Base-by-base conservation (phyloP, 2,113 vertebrate species). In the Eulacestoma nigropectus region DNA sequence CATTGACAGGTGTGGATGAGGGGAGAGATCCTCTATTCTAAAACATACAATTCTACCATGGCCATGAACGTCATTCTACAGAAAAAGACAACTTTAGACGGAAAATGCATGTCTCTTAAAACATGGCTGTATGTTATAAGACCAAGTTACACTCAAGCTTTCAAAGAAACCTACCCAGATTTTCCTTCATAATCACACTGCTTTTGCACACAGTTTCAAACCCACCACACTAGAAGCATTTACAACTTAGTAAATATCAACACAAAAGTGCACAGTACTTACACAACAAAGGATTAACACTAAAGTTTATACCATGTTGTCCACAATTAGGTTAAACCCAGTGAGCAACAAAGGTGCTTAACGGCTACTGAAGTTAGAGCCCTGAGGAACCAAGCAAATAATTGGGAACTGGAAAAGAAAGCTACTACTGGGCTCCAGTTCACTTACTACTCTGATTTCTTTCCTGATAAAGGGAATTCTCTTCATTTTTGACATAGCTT, bases 321-420 rank as follows among this genome's bases (percentile, higher is more conserved):
- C 49, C 30, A 60, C 21, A 59, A 17, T 16, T 41, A 59, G 29
- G 13, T 84, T 86, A 87, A 91, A 20, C 1, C 4, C 16, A 32
- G 7, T 5, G 2, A 27, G 16, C 8, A 79, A 63, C 2, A 67
- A 35, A 88, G 88, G 52, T 47, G 11, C 26, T 44, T 82, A 69
- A 73, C 0, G 0, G 7, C 7, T 60, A 42, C 8, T 52, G 13
- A 63, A 72, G 33, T 33, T 64, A 72, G 27, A 69, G 41, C 6
- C 30, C 44, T 64, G 41, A 90, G 74, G 32, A 77, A 37, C 10
- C 32, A 59, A 56, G 8, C 7, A 78, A 41, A 22, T 56, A 88
- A 56, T 4, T 10, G 35, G 8, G 6, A 85, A 67, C 27, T 59
- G 32, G 37, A 64, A 79, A 64, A 88, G 27, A 83, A 85, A 64